Conservation (phyloP, 2,113 vertebrate species). For the Sialia sialis region DNA sequence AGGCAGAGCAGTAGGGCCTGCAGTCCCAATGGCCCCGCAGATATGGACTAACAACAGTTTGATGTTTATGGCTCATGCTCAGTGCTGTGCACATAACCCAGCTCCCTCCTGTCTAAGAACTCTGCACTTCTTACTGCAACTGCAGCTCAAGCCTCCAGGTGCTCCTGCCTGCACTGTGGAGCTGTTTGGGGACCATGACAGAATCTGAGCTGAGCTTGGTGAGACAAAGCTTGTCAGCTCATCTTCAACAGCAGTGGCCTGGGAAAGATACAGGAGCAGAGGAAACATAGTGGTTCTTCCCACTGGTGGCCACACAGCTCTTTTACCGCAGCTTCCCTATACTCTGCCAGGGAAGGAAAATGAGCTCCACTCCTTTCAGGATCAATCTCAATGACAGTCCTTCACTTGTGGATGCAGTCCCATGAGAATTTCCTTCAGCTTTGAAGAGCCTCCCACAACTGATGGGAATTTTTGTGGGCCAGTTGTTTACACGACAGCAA, state of each 20-base stretch:
- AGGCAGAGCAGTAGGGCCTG: neutral
- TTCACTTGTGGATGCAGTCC: neutral
- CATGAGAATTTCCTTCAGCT: neutral
- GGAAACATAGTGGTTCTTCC: neutral
- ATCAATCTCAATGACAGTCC: neutral
- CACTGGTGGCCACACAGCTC: neutral
- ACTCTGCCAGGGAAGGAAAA: neutral
- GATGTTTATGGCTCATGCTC: neutral
- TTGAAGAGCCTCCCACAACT: neutral
- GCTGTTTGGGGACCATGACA: neutral
- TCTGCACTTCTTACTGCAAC: neutral
- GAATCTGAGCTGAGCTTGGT: accelerated
- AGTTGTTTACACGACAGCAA: neutral
- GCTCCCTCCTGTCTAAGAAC: neutral
- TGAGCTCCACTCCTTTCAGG: neutral
- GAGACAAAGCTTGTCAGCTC: neutral
- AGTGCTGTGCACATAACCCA: neutral
- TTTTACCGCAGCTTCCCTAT: neutral
- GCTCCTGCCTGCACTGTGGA: neutral
- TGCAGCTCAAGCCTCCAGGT: neutral
- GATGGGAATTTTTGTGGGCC: neutral
- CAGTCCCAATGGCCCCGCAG: neutral
- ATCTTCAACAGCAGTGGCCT: neutral
- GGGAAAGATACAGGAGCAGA: neutral
- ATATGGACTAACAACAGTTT: neutral